Percentiles rank a stretch among this genome's conserved stretches.
Conservation (phyloP, 1,140 invertebrate genomes). For the Octopus sinensis region DNA sequence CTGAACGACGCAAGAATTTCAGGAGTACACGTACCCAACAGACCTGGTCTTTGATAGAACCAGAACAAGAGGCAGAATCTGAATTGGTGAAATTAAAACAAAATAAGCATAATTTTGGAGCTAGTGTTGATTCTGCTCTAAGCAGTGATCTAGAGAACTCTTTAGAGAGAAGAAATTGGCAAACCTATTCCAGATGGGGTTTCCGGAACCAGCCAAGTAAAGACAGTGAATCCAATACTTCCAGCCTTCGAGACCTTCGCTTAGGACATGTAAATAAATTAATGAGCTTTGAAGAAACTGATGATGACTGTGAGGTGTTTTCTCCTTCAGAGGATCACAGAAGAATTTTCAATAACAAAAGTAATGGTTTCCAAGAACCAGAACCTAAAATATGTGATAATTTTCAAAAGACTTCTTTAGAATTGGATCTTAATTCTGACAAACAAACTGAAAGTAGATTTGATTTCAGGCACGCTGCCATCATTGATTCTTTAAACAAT, state of each 20-base stretch:
- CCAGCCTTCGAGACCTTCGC: neutral
- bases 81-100: too few relatives aligned
- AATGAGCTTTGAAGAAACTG: neutral
- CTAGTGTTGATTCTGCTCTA: neutral
- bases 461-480: too few relatives aligned
- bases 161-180: too few relatives aligned
- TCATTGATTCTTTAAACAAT: too few relatives aligned
- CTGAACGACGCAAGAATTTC: neutral
- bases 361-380: too few relatives aligned
- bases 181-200: neutral
- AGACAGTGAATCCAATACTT: neutral
- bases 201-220: neutral
- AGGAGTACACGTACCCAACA: neutral
- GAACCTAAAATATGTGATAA: too few relatives aligned
- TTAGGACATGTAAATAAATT: neutral
- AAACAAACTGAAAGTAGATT: too few relatives aligned
- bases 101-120: neutral
- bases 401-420: too few relatives aligned
- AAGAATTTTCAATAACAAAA: too few relatives aligned
- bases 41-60: slow-evolving; percentile 4
- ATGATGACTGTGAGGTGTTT: neutral
- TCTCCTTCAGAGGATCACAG: too few relatives aligned
- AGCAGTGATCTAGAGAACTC: neutral
- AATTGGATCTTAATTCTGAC: too few relatives aligned
- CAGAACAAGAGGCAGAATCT: neutral